A percentile compares a stretch with the other conserved stretches of the same genome.
phyloP scores from a whole-genome alignment of 2,797 vertebrate genomes.

The Bradypus variegatus region DNA sequence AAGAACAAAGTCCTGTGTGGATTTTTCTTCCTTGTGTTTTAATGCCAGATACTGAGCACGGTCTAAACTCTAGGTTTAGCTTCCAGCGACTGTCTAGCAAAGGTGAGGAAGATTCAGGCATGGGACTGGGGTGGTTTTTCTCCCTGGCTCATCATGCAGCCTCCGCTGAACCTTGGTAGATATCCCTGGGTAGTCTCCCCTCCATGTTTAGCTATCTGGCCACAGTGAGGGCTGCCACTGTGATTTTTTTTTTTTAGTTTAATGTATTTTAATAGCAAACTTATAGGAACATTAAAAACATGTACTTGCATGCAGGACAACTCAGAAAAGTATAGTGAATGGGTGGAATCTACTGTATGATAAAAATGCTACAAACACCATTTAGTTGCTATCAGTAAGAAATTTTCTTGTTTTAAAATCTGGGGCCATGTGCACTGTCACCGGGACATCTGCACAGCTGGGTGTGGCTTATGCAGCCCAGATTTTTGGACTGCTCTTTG shows the following conservation, averaged over 20 bases:
- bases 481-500: slow-evolving; percentile 93
- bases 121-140: neutral
- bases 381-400: too few species aligned
- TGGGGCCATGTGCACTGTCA: slow-evolving; percentile 84
- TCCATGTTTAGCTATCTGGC: too few species aligned
- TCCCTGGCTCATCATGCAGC: neutral
- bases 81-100: slow-evolving; percentile 50
- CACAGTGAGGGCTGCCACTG: too few species aligned
- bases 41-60: slow-evolving; percentile 69
- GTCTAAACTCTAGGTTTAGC: slow-evolving; percentile 61
- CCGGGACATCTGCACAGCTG: slow-evolving; percentile 90
- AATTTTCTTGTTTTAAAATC: too few species aligned
- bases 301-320: too few species aligned
- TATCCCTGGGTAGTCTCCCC: neutral
- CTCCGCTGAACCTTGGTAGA: neutral
- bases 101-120: slow-evolving; percentile 45
- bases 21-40: slow-evolving; percentile 56
- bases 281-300: slow-evolving; percentile 75
- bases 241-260: slow-evolving; percentile 65
- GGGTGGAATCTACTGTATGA: too few species aligned
- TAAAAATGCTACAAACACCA: too few species aligned
- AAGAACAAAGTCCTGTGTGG: slow-evolving; percentile 70
- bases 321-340: too few species aligned
- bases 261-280: slow-evolving; percentile 86
- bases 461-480: slow-evolving; percentile 96